Evolutionary conservation across 2,797 vertebrate genomes (phyloP).

Genomic region (Ciconia nigra): DNA sequence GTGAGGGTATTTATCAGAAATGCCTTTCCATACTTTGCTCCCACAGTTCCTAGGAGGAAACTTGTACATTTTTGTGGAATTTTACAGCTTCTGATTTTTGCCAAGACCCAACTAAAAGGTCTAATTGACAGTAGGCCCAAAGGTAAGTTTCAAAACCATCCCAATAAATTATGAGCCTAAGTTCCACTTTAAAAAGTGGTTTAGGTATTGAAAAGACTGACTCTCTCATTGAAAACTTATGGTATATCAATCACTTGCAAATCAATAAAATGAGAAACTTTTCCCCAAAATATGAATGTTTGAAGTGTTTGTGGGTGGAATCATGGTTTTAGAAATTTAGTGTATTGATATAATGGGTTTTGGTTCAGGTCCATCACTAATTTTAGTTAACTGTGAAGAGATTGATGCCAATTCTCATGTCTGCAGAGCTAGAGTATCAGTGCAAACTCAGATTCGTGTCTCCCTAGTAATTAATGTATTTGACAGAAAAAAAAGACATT

Average conservation of each 20-base stretch:
- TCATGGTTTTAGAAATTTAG: not conserved
- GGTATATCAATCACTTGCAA: not conserved
- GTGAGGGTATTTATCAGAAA: not conserved
- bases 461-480: conserved; percentile 6
- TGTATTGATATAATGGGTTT: not conserved
- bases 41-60: not conserved
- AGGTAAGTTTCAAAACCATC: not conserved
- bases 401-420: not conserved
- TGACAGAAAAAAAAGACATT: not conserved
- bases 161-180: not conserved
- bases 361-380: conserved; percentile 31
- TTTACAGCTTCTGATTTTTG: not conserved
- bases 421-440: not conserved
- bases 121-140: not conserved
- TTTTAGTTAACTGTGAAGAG: conserved; percentile 24
- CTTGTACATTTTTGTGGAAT: not conserved
- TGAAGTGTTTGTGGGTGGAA: not conserved
- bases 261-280: not conserved
- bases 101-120: not conserved
- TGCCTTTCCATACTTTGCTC: not conserved
- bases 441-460: conserved; percentile 19
- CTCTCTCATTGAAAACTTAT: not conserved
- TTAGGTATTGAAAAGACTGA: not conserved
- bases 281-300: not conserved
- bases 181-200: not conserved